Conservation (phyloP, 2,888 invertebrate species). For the Phorcus lineatus region DNA sequence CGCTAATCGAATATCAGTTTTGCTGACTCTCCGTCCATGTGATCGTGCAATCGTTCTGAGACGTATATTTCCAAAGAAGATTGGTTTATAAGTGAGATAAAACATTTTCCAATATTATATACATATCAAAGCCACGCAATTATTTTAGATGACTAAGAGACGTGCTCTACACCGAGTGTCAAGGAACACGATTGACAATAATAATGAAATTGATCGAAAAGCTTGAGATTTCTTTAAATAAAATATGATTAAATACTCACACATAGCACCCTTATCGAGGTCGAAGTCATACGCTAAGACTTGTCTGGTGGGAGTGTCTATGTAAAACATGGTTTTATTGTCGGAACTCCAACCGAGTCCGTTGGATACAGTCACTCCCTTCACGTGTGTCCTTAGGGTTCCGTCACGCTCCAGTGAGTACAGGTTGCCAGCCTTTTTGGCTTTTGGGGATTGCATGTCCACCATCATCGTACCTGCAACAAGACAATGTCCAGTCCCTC, state of each 20-base stretch:
- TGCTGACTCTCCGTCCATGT: no score
- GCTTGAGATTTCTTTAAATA: no score
- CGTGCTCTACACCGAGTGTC: no score
- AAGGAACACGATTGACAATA: no score
- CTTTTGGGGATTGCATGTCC: constrained; percentile 51
- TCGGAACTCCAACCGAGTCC: constrained; percentile 86
- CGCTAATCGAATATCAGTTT: no score
- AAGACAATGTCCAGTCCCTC: not conserved
- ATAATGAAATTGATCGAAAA: no score
- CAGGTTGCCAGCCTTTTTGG: constrained; percentile 52
- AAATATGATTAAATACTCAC: constrained; percentile 76
- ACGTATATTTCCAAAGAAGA: no score
- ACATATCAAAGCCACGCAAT: no score
- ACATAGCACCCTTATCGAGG: constrained; percentile 79
- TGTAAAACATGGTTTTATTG: constrained; percentile 85
- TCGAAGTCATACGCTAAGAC: constrained; percentile 85
- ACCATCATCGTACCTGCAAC: constrained; percentile 68
- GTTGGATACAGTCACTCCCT: constrained; percentile 80
- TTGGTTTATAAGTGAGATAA: no score
- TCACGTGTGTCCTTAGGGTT: constrained; percentile 44
- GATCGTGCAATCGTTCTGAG: no score
- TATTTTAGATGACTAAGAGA: no score
- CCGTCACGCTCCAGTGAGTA: constrained; percentile 60
- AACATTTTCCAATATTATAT: no score
- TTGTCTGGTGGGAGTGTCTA: constrained; percentile 83